These are phyloP conservation scores for Chascanopsetta lugubris DNA, from an alignment of 2,113 vertebrate species.

Conservation along the genomic window DNA sequence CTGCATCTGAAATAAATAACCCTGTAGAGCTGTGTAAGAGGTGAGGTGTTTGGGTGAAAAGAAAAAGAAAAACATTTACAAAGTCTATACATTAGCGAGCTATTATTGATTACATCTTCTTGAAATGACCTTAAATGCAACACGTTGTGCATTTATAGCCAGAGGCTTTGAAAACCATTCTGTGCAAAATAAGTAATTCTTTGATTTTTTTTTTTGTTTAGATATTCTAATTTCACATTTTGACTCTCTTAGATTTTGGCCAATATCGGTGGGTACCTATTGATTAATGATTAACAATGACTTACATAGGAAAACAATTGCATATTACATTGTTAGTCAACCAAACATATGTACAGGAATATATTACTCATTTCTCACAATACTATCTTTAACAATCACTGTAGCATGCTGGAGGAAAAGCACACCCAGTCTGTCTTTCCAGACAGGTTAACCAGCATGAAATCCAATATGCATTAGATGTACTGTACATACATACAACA, in stretches of 20 bases:
- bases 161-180: constrained; percentile 27
- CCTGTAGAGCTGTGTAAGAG: constrained; percentile 15
- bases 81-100: constrained; percentile 4
- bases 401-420: constrained; percentile 44
- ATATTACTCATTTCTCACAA: constrained; percentile 39
- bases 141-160: too few relatives aligned
- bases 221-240: constrained; percentile 39
- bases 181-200: constrained; percentile 42
- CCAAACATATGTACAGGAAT: constrained; percentile 33
- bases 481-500: too few relatives aligned
- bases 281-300: constrained; percentile 25
- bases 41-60: background rate
- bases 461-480: constrained; percentile 1
- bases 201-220: constrained; percentile 10
- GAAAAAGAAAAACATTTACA: constrained; percentile 7
- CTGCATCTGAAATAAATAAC: constrained; percentile 18
- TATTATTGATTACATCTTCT: constrained; percentile 4
- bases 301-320: constrained; percentile 27
- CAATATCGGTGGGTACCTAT: constrained; percentile 49
- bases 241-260: constrained; percentile 14
- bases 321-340: constrained; percentile 28
- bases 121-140: constrained; percentile 5
- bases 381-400: constrained; percentile 35
- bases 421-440: background rate
- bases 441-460: constrained; percentile 7